Evolutionary conservation across 2,888 invertebrate species (phyloP).

Genomic region (Malacosoma neustria): DNA sequence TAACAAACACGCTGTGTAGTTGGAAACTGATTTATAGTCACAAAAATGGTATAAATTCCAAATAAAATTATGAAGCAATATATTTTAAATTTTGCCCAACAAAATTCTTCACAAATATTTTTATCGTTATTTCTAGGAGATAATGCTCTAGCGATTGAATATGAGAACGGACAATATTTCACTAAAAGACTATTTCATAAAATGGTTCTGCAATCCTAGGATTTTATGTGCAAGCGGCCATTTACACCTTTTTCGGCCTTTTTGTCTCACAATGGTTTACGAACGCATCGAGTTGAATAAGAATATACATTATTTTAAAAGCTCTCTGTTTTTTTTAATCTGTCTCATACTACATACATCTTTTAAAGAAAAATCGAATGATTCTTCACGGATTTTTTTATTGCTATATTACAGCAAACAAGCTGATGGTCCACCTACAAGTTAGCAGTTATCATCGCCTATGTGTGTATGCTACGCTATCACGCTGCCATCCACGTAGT

Average conservation of each 20-base stretch:
- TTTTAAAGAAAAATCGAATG: too few relatives aligned
- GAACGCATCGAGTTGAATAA: constrained; percentile 41
- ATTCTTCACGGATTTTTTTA: too few relatives aligned
- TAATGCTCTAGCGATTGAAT: constrained; percentile 42
- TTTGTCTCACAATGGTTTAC: constrained; percentile 52
- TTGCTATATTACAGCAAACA: too few relatives aligned
- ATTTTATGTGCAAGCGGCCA: constrained; percentile 43
- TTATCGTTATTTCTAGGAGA: constrained; percentile 25
- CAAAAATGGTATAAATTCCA: constrained; percentile 22
- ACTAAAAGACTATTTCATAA: constrained; percentile 44
- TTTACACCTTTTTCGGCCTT: constrained; percentile 57
- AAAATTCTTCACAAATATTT: constrained; percentile 11
- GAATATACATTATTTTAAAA: too few relatives aligned
- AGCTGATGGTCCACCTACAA: too few relatives aligned
- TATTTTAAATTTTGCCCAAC: constrained; percentile 23
- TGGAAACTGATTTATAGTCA: constrained; percentile 23
- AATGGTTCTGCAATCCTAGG: constrained; percentile 50
- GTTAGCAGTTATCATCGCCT: too few relatives aligned
- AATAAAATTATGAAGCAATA: constrained; percentile 23
- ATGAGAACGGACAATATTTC: constrained; percentile 43
- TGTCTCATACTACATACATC: too few relatives aligned
- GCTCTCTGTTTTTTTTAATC: too few relatives aligned
- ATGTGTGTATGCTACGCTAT: too few relatives aligned
- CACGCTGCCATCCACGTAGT: too few relatives aligned
- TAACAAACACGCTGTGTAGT: constrained; percentile 6